These are phyloP conservation scores for Oryzias javanicus DNA, from an alignment of 2,113 vertebrate genomes.

Conservation along the genomic window DNA sequence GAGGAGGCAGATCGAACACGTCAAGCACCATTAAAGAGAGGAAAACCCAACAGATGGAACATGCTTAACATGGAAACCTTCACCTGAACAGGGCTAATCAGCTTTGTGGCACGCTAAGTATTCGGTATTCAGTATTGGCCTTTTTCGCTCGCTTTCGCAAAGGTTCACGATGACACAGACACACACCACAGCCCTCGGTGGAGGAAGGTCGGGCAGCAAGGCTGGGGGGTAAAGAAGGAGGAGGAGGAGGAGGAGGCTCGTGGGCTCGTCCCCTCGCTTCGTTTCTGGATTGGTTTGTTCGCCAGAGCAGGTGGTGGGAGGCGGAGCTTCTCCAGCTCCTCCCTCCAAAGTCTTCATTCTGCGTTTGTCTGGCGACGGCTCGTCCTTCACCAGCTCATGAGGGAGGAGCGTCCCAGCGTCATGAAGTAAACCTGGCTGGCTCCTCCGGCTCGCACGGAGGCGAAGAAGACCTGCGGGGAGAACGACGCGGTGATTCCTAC, in stretches of 20 bases:
- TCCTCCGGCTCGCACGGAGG: conserved; percentile 72
- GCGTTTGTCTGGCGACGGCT: conserved; percentile 3
- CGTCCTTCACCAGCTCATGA: conserved; percentile 74
- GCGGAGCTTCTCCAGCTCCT: conserved; percentile 13
- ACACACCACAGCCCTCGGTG: conserved; percentile 21
- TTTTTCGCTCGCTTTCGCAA: conserved; percentile 20
- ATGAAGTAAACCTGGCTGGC: conserved; percentile 79
- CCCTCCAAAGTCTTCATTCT: conserved; percentile 33
- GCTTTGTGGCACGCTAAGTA: conserved; percentile 33
- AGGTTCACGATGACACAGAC: conserved; percentile 62
- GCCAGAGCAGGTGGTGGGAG: conserved; percentile 12
- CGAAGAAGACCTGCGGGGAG: conserved; percentile 71
- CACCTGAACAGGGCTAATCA: conserved; percentile 47
- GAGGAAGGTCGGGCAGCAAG: conserved; percentile 22
- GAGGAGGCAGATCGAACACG: conserved; percentile 48
- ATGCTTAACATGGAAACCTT: conserved; percentile 50
- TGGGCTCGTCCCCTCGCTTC: conserved; percentile 36
- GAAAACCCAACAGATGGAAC: conserved; percentile 17
- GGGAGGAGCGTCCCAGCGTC: conserved; percentile 75
- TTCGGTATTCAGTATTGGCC: conserved; percentile 11
- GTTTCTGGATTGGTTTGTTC: conserved; percentile 31
- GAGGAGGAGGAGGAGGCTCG: background rate
- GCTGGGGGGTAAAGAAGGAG: background rate
- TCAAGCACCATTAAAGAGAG: conserved; percentile 38
- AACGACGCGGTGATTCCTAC: background rate